Evolutionary conservation across 2,113 vertebrate species (phyloP).

Genomic region (Leptocoma aspasia): DNA sequence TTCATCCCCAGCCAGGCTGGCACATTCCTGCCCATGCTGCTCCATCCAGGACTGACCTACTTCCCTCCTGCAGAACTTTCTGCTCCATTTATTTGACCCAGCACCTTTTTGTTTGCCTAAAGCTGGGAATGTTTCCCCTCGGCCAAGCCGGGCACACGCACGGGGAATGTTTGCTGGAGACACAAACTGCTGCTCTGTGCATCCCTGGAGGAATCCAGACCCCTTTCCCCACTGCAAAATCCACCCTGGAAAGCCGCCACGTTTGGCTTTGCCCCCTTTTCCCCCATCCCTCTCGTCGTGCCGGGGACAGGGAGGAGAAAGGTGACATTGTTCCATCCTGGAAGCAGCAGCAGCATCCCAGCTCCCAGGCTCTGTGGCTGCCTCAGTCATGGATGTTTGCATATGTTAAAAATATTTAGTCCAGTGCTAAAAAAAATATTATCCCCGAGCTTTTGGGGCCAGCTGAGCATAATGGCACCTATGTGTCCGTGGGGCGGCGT

Average conservation of each 20-base stretch:
- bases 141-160: neutral
- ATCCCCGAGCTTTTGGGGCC: conserved; percentile 51
- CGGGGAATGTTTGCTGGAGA: neutral
- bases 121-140: neutral
- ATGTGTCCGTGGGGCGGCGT: conserved; percentile 25
- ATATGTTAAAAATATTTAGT: conserved; percentile 70
- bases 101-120: neutral
- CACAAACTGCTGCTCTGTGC: neutral
- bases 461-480: conserved; percentile 58
- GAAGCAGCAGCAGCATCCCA: conserved; percentile 7
- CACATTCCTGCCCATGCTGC: accelerated
- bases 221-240: neutral
- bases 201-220: neutral
- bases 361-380: neutral
- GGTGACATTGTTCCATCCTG: conserved; percentile 29
- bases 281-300: neutral
- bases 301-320: neutral
- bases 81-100: conserved; percentile 28
- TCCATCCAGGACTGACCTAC: neutral
- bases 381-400: conserved; percentile 56
- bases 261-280: neutral
- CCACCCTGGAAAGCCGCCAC: neutral
- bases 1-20: neutral
- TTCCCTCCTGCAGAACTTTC: conserved; percentile 40
- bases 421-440: conserved; percentile 70